Evolutionary conservation across 1,140 invertebrate genomes (phyloP).

Genomic region (roundworm (Caenorhabditis elegans)): DNA sequence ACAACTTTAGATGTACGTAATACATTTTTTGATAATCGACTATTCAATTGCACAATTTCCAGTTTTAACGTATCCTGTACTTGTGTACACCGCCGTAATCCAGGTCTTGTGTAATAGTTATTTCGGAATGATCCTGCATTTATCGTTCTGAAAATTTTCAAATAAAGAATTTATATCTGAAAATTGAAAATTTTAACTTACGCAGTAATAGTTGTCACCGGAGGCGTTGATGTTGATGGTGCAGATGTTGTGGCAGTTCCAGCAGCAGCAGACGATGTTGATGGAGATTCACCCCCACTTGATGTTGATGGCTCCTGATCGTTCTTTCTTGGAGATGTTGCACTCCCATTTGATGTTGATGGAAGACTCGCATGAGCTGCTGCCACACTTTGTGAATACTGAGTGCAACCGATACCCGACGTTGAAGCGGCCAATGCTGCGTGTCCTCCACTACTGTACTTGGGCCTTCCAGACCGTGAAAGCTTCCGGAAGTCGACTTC

Average conservation of each 20-base stretch:
- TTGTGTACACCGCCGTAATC: conserved; percentile 61
- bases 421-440: conserved; percentile 45
- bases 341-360: conserved; percentile 36
- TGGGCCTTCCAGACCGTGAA: conserved; percentile 78
- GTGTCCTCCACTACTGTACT: conserved; percentile 58
- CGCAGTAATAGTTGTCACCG: not conserved
- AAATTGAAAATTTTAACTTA: not conserved
- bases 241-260: not conserved
- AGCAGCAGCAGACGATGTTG: not conserved
- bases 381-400: conserved; percentile 46
- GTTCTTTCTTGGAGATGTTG: conserved; percentile 25
- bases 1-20: conserved; percentile 95
- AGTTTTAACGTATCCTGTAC: conserved; percentile 64
- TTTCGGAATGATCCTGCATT: conserved; percentile 44
- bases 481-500: conserved; percentile 79
- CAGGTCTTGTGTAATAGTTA: conserved; percentile 56
- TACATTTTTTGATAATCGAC: conserved; percentile 82
- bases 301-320: conserved; percentile 20
- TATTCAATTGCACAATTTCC: conserved; percentile 71
- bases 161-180: not conserved
- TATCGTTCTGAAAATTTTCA: not conserved
- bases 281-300: not conserved
- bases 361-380: conserved; percentile 42
- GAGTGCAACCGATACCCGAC: conserved; percentile 30
- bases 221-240: not conserved